Evolutionary conservation across 2,888 invertebrate species (phyloP), one percentile per base, ranked within the genome.

Genomic region (Dicyrtoma fusca): DNA sequence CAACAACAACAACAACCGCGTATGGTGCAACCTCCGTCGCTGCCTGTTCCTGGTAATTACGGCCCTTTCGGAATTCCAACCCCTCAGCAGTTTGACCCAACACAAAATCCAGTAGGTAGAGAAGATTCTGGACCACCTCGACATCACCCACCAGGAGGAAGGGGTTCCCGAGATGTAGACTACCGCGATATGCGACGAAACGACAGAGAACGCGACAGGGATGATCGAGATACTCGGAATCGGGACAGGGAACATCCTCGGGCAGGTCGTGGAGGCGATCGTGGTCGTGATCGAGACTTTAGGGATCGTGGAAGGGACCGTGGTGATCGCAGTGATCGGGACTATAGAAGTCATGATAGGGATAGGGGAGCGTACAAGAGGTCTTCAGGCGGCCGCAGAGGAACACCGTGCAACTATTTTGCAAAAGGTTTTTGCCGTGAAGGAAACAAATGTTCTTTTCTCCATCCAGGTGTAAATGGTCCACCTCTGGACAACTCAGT

Each of bases 381-480:
- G 10, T 23, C 51, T 25, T 45, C 10, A 23, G 25, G 51, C 4
- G n/a, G 69, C 17, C 69, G 72, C 42, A 72, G 17, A 34, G 4
- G 8, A 59, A 74, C 77, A 14, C 82, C 89, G 14, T 94, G 94
- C 82, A 89, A 91, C 82, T 91, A 92, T 83, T 91, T 91, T 82
- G 89, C 90, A 81, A 89, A 88, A 80, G 94, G 94, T 0, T 91
- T 89, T 75, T 95, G 95, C 84, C 86, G 92, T 65, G 89, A 91
- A 82, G 92, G 92, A 70, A 91, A 91, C 80, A 89, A 89, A 80
- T 95, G 95, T 84, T 88, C 89, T 69, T 95, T 91, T 83, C 85
- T 92, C 79, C 95, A 95, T 86, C 92, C 92, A 2, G 89, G 88
- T 75, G 86, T 87, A 21, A 88, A 88, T 83, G 87, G 87, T 80